Base-by-base conservation (phyloP, 1,140 invertebrate species). In the Drosophila saltans region DNA sequence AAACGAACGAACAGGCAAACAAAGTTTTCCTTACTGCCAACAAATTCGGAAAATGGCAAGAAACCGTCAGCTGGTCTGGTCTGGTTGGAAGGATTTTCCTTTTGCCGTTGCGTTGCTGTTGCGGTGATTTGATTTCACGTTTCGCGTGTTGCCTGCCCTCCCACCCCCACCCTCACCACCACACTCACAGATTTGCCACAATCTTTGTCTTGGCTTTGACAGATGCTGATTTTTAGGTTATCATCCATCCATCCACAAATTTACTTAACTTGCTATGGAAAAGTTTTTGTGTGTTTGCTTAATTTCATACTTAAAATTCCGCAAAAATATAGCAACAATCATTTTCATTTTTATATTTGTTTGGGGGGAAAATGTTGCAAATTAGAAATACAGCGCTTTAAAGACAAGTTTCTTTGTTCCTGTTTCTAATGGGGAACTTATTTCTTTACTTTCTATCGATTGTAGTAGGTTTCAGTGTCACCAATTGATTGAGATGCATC, bases 1-100 rank as follows among this genome's bases (percentile, higher is more conserved):
- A 26, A 16, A 16, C 16, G 16, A 16, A 26, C 45, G 45, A 7
- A 24, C 21, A 52, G 45, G 69, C 72, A 66, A 70, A 80, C 78
- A 86, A 86, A 78, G 21, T 78, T 78, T 72, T 39, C 26, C 45
- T 9, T 52, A 52, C 59, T 77, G 56, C 61, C 61, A 57, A 40
- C 65, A 86, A 86, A 73, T 83, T 84, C 76, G 24, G 45, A 26
- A 70, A 88, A 76, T 80, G 83, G 76, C 79, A 74, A 78, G 80
- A 5, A 59, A 67, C 62, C 80, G 83, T 77, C 83, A 86, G 82
- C 79, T 86, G 82, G 45, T 24, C 45, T 45, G 39, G 39, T 24
- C 48, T 75, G 61, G 40, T 56, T 9, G 5, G 48, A 28, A 59
- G 26, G 64, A 39, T 67, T 52, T 40, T 69, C 40, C 24, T n/a